Conservation (phyloP, 2,113 vertebrate genomes). For the Mesembrinibis cayennensis region DNA sequence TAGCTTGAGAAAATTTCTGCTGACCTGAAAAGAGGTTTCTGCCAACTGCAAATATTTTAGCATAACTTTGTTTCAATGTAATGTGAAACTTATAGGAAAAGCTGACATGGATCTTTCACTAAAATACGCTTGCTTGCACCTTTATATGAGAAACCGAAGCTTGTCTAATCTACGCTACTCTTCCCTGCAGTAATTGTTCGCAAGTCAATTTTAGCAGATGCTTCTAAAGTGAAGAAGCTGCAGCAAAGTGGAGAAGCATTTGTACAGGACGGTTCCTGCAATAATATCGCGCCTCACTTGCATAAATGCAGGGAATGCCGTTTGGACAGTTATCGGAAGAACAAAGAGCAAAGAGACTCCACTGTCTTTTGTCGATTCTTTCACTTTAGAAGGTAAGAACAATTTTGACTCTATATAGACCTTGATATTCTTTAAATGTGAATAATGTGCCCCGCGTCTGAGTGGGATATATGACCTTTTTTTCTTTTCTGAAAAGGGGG, state of each 20-base stretch:
- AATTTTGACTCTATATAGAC: rapidly evolving
- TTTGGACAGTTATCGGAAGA: conserved; percentile 77
- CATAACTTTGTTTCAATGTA: not conserved
- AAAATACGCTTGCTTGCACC: not conserved
- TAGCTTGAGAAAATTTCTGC: not conserved
- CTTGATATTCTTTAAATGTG: not conserved
- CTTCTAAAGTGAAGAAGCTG: conserved; percentile 74
- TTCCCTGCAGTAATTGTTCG: conserved; percentile 58
- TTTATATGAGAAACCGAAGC: rapidly evolving
- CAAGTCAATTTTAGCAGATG: conserved; percentile 76
- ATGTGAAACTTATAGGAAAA: rapidly evolving
- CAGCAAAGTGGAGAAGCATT: conserved; percentile 79
- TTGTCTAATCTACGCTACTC: not conserved
- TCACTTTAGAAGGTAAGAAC: conserved; percentile 78
- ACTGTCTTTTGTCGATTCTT: conserved; percentile 82
- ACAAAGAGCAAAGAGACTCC: conserved; percentile 77
- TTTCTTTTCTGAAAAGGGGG: not conserved
- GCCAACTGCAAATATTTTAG: not conserved
- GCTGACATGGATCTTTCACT: rapidly evolving
- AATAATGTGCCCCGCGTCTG: rapidly evolving
- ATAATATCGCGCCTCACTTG: conserved; percentile 75
- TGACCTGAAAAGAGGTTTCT: not conserved
- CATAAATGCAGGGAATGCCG: conserved; percentile 81
- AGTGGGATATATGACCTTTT: not conserved
- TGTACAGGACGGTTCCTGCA: conserved; percentile 80